phyloP scores from a whole-genome alignment of 92 coral and sea anemone genomes.

The Palythoa grandis region DNA sequence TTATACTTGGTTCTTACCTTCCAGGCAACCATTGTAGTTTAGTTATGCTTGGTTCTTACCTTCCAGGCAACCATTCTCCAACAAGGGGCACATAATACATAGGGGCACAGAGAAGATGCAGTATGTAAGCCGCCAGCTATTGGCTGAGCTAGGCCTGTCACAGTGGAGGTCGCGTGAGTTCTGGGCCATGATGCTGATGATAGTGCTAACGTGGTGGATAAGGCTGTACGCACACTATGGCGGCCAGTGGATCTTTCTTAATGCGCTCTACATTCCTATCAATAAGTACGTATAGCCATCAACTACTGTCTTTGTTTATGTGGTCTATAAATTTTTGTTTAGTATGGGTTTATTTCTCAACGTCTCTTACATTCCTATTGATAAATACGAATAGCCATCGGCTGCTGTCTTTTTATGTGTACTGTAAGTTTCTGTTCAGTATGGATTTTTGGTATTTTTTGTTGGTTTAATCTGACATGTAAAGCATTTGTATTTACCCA shows the following conservation, averaged over 20 bases:
- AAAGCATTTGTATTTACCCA: no score
- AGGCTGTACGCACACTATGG: constrained; percentile 96
- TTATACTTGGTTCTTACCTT: no score
- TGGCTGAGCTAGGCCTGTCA: constrained; percentile 97
- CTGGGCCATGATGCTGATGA: constrained; percentile 98
- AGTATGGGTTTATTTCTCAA: constrained; percentile 58
- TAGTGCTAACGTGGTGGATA: constrained; percentile 94
- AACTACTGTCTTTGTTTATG: background rate
- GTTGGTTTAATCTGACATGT: no score
- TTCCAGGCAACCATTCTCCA: constrained; percentile 90
- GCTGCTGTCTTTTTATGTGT: background rate
- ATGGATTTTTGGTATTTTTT: background rate
- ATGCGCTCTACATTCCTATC: constrained; percentile 85
- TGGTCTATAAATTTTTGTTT: background rate
- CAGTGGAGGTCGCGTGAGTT: constrained; percentile 99
- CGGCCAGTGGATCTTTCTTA: constrained; percentile 96
- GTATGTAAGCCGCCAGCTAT: constrained; percentile 95
- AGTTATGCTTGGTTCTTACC: background rate
- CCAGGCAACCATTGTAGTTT: no score
- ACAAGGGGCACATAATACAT: constrained; percentile 93
- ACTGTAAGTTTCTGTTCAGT: background rate
- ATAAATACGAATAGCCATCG: constrained; percentile 66
- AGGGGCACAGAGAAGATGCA: constrained; percentile 99
- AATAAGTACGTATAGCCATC: constrained; percentile 71
- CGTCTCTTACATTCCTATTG: constrained; percentile 84